phyloP scores from a whole-genome alignment of 2,797 vertebrate species.

The Falco naumanni region DNA sequence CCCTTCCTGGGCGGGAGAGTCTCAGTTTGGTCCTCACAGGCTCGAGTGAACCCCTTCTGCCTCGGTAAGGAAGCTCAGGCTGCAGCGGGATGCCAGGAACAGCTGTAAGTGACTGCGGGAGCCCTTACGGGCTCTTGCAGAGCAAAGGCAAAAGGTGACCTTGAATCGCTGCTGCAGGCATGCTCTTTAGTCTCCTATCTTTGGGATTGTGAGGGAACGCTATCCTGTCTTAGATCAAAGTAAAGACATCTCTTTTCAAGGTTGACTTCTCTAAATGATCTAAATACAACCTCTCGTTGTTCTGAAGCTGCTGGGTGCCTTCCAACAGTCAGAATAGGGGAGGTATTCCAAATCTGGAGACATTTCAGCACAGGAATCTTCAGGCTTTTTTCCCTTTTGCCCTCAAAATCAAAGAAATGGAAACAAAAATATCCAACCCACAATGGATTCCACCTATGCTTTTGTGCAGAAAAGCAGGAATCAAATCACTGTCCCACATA shows the following conservation, averaged over 20 bases:
- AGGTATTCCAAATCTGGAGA: neutral
- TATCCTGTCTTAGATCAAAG: neutral
- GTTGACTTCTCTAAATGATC: neutral
- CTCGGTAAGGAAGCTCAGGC: neutral
- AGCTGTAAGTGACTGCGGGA: neutral
- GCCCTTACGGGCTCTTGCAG: neutral
- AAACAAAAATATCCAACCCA: neutral
- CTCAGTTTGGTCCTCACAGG: neutral
- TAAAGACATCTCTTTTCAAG: neutral
- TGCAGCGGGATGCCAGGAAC: neutral
- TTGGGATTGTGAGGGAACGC: neutral
- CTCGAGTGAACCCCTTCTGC: neutral
- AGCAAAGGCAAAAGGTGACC: neutral
- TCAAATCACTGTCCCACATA: neutral
- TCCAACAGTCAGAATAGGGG: neutral
- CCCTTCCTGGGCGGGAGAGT: neutral
- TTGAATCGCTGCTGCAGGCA: neutral
- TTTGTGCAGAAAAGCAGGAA: neutral
- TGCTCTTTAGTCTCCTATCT: neutral
- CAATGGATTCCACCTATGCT: rapidly evolving
- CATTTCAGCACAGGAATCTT: neutral
- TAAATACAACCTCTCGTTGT: neutral
- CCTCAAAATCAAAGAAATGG: neutral
- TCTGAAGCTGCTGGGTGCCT: neutral
- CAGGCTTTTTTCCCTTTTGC: neutral